Base-by-base conservation (phyloP, 2,888 invertebrate genomes). In the Andrena fulva region DNA sequence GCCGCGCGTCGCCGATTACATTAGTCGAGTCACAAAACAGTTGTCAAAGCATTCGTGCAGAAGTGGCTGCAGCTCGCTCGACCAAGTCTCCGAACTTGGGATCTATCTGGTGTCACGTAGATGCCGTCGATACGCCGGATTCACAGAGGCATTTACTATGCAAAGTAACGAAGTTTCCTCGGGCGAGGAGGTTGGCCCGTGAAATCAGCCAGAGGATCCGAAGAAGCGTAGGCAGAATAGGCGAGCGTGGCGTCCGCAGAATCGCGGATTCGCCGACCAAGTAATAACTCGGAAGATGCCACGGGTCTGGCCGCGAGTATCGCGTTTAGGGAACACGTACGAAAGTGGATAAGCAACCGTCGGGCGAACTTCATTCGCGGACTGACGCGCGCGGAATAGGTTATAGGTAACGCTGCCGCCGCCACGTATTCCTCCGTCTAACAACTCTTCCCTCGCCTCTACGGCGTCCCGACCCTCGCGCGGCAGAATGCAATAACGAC, bases 261-360 rank as follows among this genome's bases (percentile, higher is more conserved):
- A 85, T 86, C 89, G 86, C 77, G 89, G 82, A 80, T 88, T 81
- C 71, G 80, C 63, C 80, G 77, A 69, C 80, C 80, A 82, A 83
- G 85, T 88, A 89, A 91, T 89, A 89, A 90, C 88, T 85, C 87
- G 70, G 83, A 83, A 78, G 83, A 77, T 77, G 82, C 72, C 77
- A 64, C 74, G 75, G 70, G 78, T 89, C 86, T 87, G 33, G 90
- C 89, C 88, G 83, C 83, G 80, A 42, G 88, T 89, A 89, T 91
- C 90, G 89, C 90, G 90, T 89, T 91, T 91, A 91, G 90, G 87
- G 83, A 89, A 92, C 93, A 93, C 93, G 93, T 93, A 93, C 92
- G 90, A 93, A 93, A 93, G 92, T 93, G 92, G 92, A 93, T 92
- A 93, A 93, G 91, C 92, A 92, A 91, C 85, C 90, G 85, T 56